These are phyloP conservation scores for Campoplex nolae DNA, from an alignment of 2,888 invertebrate species.

Conservation along the genomic window DNA sequence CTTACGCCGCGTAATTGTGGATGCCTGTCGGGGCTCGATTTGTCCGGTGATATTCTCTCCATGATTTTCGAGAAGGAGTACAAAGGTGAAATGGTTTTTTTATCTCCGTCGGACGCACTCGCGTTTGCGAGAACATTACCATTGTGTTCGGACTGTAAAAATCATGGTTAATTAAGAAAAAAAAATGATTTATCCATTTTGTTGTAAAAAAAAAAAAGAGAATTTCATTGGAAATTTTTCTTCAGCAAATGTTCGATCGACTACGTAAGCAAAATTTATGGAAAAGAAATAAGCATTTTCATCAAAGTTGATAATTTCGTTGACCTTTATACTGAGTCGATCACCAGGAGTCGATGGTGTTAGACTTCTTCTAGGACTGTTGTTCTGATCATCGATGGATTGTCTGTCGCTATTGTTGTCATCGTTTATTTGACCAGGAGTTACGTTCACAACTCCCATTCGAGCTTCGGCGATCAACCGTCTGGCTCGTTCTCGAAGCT, in stretches of 20 bases:
- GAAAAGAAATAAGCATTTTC: background rate
- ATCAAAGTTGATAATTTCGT: conserved; percentile 33
- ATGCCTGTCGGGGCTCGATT: conserved; percentile 85
- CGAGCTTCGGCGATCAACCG: conserved; percentile 95
- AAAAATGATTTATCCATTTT: background rate
- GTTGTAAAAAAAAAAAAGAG: background rate
- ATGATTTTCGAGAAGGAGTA: conserved; percentile 90
- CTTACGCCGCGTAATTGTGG: conserved; percentile 87
- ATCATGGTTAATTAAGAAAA: background rate
- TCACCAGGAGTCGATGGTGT: conserved; percentile 83
- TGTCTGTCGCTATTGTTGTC: conserved; percentile 82
- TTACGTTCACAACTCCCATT: conserved; percentile 85
- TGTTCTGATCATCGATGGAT: conserved; percentile 83
- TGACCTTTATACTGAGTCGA: conserved; percentile 80
- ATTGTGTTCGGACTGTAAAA: conserved; percentile 84
- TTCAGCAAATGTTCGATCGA: background rate
- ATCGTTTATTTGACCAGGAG: conserved; percentile 81
- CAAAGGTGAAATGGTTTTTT: conserved; percentile 86
- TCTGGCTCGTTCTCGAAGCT: conserved; percentile 94
- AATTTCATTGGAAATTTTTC: no score
- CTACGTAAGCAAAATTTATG: background rate
- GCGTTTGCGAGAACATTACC: conserved; percentile 85
- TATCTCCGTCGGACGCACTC: conserved; percentile 77
- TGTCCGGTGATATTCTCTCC: conserved; percentile 91
- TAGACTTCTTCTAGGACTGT: conserved; percentile 82